A percentile compares a stretch with the other conserved stretches of the same genome.
Conservation (phyloP, 2,113 vertebrate genomes). For the Diadophis punctatus region DNA sequence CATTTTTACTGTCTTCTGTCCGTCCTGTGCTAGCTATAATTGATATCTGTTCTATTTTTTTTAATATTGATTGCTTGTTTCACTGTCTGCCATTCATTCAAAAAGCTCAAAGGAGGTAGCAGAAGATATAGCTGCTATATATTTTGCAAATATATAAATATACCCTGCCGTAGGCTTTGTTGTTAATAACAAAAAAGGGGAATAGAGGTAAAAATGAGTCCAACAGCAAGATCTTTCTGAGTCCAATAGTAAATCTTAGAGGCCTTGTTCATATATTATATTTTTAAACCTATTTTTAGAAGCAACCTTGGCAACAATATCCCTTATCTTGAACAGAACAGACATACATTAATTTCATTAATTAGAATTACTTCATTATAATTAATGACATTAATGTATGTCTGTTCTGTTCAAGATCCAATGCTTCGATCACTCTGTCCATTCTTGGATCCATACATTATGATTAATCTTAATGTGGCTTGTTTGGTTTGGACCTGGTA, state of each 20-base stretch:
- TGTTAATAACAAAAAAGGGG: background rate
- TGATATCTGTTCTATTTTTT: background rate
- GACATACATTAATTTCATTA: background rate
- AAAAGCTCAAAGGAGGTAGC: background rate
- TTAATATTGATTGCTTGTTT: background rate
- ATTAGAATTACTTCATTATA: background rate
- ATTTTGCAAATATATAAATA: background rate
- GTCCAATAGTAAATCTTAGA: conserved; percentile 1
- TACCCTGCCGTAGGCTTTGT: background rate
- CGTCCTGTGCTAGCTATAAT: background rate
- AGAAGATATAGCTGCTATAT: background rate
- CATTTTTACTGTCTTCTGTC: background rate
- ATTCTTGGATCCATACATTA: background rate
- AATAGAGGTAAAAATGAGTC: conserved; percentile 1
- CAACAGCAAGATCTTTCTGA: conserved; percentile 13
- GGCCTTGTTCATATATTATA: conserved; percentile 1
- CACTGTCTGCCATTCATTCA: background rate
- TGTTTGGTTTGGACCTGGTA: background rate
- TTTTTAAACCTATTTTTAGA: background rate
- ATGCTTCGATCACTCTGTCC: background rate
- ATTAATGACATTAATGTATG: too few species aligned
- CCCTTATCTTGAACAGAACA: background rate
- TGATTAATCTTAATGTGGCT: background rate
- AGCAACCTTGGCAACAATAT: background rate
- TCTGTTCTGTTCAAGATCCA: too few species aligned